phyloP scores from a whole-genome alignment of 2,113 vertebrate genomes.

The Petromus typicus region DNA sequence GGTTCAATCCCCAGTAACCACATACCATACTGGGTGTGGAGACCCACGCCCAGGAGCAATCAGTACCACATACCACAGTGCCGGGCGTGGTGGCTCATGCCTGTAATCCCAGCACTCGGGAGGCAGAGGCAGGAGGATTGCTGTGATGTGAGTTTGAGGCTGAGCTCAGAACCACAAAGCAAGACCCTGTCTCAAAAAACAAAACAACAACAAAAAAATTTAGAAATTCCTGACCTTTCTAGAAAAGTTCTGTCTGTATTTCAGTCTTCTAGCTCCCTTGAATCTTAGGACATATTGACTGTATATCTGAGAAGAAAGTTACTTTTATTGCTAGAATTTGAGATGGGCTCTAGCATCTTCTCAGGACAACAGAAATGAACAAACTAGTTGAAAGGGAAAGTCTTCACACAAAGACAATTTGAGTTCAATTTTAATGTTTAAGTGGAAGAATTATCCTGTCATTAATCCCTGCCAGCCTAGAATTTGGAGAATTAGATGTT shows the following conservation, averaged over 20 bases:
- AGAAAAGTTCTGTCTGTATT: background rate
- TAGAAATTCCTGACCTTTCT: background rate
- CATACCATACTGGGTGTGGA: too few species aligned
- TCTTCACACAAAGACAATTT: background rate
- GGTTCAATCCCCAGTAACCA: too few species aligned
- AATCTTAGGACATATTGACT: background rate
- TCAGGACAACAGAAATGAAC: background rate
- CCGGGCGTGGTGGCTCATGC: too few species aligned
- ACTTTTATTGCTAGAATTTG: background rate
- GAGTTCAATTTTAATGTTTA: background rate
- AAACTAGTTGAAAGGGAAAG: background rate
- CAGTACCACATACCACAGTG: too few species aligned
- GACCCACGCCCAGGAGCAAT: too few species aligned
- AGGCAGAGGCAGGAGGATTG: too few species aligned
- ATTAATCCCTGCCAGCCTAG: background rate
- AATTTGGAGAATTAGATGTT: fast-evolving
- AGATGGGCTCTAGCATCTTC: background rate
- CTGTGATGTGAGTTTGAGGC: too few species aligned
- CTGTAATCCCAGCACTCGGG: too few species aligned
- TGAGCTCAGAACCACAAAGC: too few species aligned
- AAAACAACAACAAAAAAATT: too few species aligned
- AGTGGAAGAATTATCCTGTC: background rate
- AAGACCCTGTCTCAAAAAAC: too few species aligned
- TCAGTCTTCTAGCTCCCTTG: background rate
- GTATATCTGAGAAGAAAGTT: background rate